These are phyloP conservation scores for Stramonita haemastoma DNA, from an alignment of 2,888 invertebrate species.

Conservation along the genomic window DNA sequence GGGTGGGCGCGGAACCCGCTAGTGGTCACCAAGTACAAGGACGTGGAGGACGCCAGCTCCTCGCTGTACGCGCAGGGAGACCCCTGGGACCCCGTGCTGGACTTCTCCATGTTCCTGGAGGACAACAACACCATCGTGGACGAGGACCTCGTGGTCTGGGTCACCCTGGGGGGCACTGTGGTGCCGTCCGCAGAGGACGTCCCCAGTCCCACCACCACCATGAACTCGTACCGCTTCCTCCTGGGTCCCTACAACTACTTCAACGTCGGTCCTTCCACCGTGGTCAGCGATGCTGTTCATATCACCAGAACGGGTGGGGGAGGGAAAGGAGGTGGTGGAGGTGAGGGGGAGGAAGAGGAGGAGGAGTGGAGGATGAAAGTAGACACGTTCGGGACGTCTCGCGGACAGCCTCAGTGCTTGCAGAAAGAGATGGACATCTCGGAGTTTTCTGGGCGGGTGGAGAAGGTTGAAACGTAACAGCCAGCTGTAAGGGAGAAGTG, in stretches of 20 bases:
- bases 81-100: slow-evolving; percentile 67
- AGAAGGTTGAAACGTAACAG: neutral
- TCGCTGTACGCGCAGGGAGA: slow-evolving; percentile 70
- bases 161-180: slow-evolving; percentile 67
- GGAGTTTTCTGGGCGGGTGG: slow-evolving; percentile 44
- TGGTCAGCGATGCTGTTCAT: slow-evolving; percentile 61
- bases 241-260: slow-evolving; percentile 72
- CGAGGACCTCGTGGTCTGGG: slow-evolving; percentile 73
- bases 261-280: slow-evolving; percentile 66
- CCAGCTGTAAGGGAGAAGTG: neutral
- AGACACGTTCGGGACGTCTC: slow-evolving; percentile 46
- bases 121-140: slow-evolving; percentile 70
- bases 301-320: slow-evolving; percentile 52
- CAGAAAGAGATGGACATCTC: slow-evolving; percentile 46
- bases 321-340: neutral
- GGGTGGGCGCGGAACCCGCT: slow-evolving; percentile 68
- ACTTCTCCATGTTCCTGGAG: slow-evolving; percentile 65
- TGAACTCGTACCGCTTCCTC: slow-evolving; percentile 59
- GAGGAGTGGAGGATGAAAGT: neutral
- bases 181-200: slow-evolving; percentile 73
- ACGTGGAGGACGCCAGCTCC: slow-evolving; percentile 65
- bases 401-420: slow-evolving; percentile 46
- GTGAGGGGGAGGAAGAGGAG: neutral
- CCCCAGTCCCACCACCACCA: slow-evolving; percentile 66
- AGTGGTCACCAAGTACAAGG: slow-evolving; percentile 68